Base-by-base conservation (phyloP, 1,140 invertebrate genomes). In the Caenorhabditis briggsae region DNA sequence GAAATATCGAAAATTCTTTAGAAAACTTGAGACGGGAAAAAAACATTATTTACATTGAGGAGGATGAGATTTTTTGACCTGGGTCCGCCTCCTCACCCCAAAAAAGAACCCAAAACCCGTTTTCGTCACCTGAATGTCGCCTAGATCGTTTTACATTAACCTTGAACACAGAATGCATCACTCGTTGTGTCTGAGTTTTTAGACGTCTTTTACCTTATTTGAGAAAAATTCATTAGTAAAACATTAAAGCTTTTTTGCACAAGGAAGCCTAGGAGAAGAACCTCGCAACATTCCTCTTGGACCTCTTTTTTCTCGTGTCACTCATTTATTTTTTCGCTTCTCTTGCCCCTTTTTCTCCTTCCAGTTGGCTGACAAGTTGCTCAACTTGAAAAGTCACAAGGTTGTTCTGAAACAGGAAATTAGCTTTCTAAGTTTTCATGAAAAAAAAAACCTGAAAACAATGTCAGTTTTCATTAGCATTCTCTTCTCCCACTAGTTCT, bases 31-130 rank as follows among this genome's bases (percentile, higher is more conserved):
- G 70, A n/a, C 33, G 33, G 33, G 33, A 33, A 33, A 3, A n/a
- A 78, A n/a, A 50, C 70, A 41, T 41, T 43, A 50, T 78, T 78
- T 78, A 50, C 46, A 18, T 78, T 53, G 43, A 78, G 70, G 70
- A 78, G 46, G 70, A 70, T 48, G 64, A 70, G 41, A 46, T 70
- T 70, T 64, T 78, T 78, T 78, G 70, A 78, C 64, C 41, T 70
- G 64, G 64, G 33, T 14, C 46, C 70, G 70, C 70, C 70, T 53
- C 46, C 20, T 2, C 25, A 33, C 33, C 33, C 33, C 33, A 33
- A 33, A 33, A 33, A 23, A 25, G 50, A 50, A 50, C 70, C 70
- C 46, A n/a, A 78, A 78, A 50, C 70, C 46, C 46, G 43, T 78
- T 78, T 78, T 50, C 33, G 33, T 33, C 33, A 33, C 46, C 16